phyloP scores from a whole-genome alignment of 1,140 invertebrate genomes.

The Lepidurus packardi region DNA sequence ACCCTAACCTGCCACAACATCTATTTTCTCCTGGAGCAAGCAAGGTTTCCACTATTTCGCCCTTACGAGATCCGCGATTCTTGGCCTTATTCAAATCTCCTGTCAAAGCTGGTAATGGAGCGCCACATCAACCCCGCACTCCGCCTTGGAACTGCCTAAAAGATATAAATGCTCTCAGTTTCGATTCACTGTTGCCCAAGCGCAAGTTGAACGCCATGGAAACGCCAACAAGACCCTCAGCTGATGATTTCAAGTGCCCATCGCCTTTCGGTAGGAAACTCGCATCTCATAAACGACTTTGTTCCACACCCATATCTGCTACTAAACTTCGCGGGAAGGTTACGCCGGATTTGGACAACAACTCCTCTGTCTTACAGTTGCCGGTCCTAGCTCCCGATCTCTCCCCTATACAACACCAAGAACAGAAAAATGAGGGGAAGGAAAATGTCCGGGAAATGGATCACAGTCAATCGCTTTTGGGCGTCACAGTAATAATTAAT shows the following conservation, averaged over 20 bases:
- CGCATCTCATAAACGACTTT: background rate
- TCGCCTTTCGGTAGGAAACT: background rate
- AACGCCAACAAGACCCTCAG: background rate
- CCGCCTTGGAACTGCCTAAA: background rate
- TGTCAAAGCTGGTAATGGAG: background rate
- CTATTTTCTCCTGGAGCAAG: background rate
- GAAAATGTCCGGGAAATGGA: background rate
- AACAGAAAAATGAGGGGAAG: background rate
- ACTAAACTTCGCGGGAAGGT: background rate
- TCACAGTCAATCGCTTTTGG: constrained; percentile 12
- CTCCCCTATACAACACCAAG: background rate
- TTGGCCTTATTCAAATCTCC: background rate
- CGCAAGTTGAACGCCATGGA: background rate
- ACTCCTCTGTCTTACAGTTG: background rate
- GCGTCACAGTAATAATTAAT: constrained; percentile 9
- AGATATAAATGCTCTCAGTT: background rate
- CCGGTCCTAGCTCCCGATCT: background rate
- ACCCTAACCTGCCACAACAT: background rate
- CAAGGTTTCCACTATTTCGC: background rate
- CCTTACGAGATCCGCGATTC: background rate
- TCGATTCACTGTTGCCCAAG: background rate
- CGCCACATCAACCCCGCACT: background rate
- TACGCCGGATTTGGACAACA: background rate
- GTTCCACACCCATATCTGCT: background rate
- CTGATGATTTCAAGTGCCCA: background rate